Base-by-base conservation (phyloP, 2,888 invertebrate genomes). In the Bhutanitis thaidina region DNA sequence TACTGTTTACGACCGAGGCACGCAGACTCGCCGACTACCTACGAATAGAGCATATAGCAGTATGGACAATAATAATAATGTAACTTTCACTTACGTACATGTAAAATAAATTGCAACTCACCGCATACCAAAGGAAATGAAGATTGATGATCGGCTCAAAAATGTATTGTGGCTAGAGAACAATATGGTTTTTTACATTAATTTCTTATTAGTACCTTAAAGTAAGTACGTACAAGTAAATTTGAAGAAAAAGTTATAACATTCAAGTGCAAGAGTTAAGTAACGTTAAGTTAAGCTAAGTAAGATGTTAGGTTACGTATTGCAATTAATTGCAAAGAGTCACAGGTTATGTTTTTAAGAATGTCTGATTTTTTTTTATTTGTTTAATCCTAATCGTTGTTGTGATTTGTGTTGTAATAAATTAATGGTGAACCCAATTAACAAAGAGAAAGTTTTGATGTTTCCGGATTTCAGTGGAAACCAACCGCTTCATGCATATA, bases 61-160 rank as follows among this genome's bases (percentile, higher is more conserved):
- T 69, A 68, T 61, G 65, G 58, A 60, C 67, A 62, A 73, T 80
- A 81, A 81, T 80, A 78, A 77, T 63, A 74, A 27, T 8, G 27
- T 71, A 74, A 84, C 87, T 88, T 88, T 88, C 88, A 75, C 85
- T 77, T 72, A 69, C 64, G 64, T 68, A 64, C 70, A 75, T 69
- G 76, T 77, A 73, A 78, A 83, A 80, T 80, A 74, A 80, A 80
- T 81, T 73, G 76, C 76, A 67, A 74, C 72, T 73, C 77, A 73
- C 71, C 75, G 69, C 71, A 78, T 79, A 79, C 49, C 71, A 71
- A 64, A 67, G 62, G 65, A 85, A 86, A 87, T 87, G 86, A 85
- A 84, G 88, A 88, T 87, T 83, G 79, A 88, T 88, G 77, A 69
- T 55, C 63, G 60, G 60, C 63, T 71, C 57, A 62, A 64, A 77